Conservation (phyloP, 2,797 vertebrate genomes). For the Pogonophryne albipinna region DNA sequence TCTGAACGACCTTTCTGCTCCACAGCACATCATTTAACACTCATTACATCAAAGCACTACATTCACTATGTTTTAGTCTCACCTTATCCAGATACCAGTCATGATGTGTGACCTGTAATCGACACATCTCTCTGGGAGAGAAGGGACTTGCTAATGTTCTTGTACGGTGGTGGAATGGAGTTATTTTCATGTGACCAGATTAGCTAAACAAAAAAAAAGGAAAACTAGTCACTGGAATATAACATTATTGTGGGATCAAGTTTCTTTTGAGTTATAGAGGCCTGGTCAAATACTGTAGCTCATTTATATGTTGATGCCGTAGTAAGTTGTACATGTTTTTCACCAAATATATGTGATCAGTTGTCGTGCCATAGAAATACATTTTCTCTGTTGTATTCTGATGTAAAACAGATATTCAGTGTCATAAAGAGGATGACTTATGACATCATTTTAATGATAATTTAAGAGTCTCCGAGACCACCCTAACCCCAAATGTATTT, state of each 20-base stretch:
- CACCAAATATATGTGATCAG: background rate
- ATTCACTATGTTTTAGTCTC: slow-evolving; percentile 60
- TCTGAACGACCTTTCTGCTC: slow-evolving; percentile 72
- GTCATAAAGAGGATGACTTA: background rate
- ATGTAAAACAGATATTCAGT: background rate
- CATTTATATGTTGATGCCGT: slow-evolving; percentile 7
- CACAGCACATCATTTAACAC: slow-evolving; percentile 75
- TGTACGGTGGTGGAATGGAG: background rate
- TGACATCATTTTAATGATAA: no score
- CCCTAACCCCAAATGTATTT: background rate
- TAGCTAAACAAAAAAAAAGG: background rate
- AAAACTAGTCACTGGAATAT: background rate
- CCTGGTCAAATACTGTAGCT: slow-evolving; percentile 21
- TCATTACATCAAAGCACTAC: slow-evolving; percentile 62
- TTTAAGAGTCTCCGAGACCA: no score
- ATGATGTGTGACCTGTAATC: slow-evolving; percentile 41
- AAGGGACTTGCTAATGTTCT: slow-evolving; percentile 31
- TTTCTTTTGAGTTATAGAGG: slow-evolving; percentile 10
- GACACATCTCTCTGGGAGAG: slow-evolving; percentile 44
- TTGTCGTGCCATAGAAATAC: background rate
- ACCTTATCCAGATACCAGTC: slow-evolving; percentile 32
- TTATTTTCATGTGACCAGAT: background rate
- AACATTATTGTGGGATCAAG: slow-evolving; percentile 12
- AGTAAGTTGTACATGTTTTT: background rate
- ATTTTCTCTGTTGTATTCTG: background rate